A percentile compares a stretch with the other conserved stretches of the same genome.
These are phyloP conservation scores for Heteromurus nitidus DNA, from an alignment of 2,888 invertebrate genomes.

Conservation along the genomic window DNA sequence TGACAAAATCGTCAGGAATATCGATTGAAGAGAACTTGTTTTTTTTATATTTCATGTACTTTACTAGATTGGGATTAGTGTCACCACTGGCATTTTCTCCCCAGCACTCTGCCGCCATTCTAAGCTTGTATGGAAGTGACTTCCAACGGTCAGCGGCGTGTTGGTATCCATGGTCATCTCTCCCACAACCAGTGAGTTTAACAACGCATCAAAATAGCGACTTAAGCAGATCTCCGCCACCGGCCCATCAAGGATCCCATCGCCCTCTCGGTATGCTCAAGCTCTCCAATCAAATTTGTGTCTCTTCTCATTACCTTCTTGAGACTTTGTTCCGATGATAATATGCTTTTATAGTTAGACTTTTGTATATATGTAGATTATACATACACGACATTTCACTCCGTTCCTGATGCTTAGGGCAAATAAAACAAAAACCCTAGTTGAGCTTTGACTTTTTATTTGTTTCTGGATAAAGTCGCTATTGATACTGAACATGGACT, in stretches of 20 bases:
- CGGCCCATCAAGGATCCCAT: constrained; percentile 73
- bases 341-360: too few species aligned
- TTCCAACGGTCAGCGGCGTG: constrained; percentile 73
- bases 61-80: constrained; percentile 86
- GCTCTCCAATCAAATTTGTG: constrained; percentile 25
- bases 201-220: constrained; percentile 69
- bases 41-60: constrained; percentile 3
- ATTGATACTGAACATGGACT: too few species aligned
- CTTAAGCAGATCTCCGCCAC: constrained; percentile 71
- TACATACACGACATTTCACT: too few species aligned
- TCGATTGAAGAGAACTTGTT: too few species aligned
- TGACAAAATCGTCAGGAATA: too few species aligned
- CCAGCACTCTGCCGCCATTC: constrained; percentile 73
- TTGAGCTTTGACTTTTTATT: too few species aligned
- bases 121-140: constrained; percentile 73
- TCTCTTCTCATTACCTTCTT: background rate
- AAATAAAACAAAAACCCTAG: too few species aligned
- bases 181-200: constrained; percentile 72
- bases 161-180: constrained; percentile 73
- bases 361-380: too few species aligned
- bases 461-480: too few species aligned
- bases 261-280: constrained; percentile 68
- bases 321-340: too few species aligned
- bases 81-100: constrained; percentile 80
- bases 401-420: too few species aligned